Conservation (phyloP, 2,797 vertebrate species). For the Nannoperca australis region DNA sequence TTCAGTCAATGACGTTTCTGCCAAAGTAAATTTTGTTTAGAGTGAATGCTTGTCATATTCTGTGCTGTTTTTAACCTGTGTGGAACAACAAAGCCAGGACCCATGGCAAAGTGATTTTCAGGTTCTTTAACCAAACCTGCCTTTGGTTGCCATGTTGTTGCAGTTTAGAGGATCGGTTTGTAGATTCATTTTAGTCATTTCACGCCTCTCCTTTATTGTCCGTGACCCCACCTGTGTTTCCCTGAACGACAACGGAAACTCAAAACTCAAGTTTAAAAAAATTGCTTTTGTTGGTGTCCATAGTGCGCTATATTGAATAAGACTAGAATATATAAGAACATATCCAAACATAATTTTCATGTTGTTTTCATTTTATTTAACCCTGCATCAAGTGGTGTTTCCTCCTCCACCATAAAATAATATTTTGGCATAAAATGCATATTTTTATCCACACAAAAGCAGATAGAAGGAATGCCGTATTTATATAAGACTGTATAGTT, state of each 20-base stretch:
- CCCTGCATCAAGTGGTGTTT: background rate
- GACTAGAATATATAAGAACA: no score
- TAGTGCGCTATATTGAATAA: background rate
- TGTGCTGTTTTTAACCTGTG: constrained; percentile 25
- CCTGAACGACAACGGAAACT: background rate
- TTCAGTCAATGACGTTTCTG: constrained; percentile 58
- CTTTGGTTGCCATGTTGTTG: background rate
- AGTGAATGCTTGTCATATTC: constrained; percentile 51
- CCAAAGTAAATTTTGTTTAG: constrained; percentile 61
- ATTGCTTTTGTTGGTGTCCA: background rate
- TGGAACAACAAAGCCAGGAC: constrained; percentile 25
- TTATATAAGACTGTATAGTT: background rate
- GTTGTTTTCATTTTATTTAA: background rate
- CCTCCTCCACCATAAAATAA: background rate
- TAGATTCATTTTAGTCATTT: constrained; percentile 6
- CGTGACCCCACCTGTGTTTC: background rate
- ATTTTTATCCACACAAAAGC: background rate
- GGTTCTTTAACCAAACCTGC: constrained; percentile 26
- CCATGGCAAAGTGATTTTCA: constrained; percentile 20
- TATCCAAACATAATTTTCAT: background rate
- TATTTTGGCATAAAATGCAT: background rate
- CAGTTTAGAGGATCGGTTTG: background rate
- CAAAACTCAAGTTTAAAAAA: background rate
- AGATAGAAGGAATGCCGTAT: background rate
- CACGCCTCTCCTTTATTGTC: background rate